Base-by-base conservation (phyloP, 1,140 invertebrate species). In the Coenobita brevimanus region DNA sequence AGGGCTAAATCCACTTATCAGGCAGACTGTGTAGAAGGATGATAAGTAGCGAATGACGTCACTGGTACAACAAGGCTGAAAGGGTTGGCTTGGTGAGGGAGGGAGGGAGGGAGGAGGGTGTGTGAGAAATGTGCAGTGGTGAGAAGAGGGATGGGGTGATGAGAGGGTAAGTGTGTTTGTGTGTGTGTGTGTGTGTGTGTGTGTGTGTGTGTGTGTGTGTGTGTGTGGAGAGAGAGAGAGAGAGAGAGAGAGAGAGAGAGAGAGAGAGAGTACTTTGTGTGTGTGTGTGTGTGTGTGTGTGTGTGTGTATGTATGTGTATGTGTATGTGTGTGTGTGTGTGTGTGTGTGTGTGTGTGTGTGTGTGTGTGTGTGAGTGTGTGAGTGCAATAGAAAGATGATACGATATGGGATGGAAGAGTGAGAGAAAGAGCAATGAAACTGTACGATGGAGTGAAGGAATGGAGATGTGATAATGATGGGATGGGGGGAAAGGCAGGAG, bases 11-110 rank as follows among this genome's bases (percentile, higher is more conserved):
- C 81, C 81, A 71, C 38, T 82, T 82, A 82, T 82, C 81, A 71
- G 57, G 69, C 43, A 50, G 15, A 50, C 64, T 67, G 41, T 82
- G 81, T 82, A 64, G 81, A 82, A 82, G 69, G 50, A 82, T 64
- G 81, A 82, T 82, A 71, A 82, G 81, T 41, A 54, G 62, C 64
- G 64, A 50, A 60, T 71, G 67, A 82, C 64, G 81, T 82, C 81
- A 82, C 41, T 27, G 46, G 81, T 82, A 82, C 50, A 57, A 57
- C 81, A 83, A n/a, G n/a, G n/a, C n/a, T 24, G 67, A 27, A 71
- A 33, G n/a, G 67, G 67, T 33, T 33, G 15, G 33, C 0, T 8
- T 41, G 15, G 10, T 33, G 30, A 79, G 43, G 38, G n/a, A 54
- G 76, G 21, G 43, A 57, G 76, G 21, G 46, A 57, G 3, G 38